Evolutionary conservation across 2,888 invertebrate species (phyloP), one percentile per base, ranked within the genome.

Genomic region (Cephonodes hylas): DNA sequence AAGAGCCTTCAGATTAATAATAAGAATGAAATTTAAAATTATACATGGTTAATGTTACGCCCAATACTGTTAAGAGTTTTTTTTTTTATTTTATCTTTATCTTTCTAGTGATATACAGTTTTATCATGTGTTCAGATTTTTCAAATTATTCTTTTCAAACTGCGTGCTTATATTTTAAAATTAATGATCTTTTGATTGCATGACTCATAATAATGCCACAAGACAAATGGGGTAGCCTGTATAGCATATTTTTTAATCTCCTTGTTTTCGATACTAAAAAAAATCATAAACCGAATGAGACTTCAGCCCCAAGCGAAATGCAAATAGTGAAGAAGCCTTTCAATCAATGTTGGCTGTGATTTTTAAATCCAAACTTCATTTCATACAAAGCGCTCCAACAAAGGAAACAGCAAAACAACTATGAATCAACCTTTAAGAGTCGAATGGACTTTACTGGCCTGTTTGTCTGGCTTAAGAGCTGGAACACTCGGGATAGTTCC

Each of bases 361-460:
- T 46, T 46, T 48, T 48, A 23, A 48, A 48, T 25, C 45, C 15
- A 34, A 58, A 34, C 46, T 38, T 22, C 20, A 25, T 59, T 38
- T 38, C 34, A 38, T n/a, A 38, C 5, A 45, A 46, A 10, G 27
- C 53, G 22, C 38, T 23, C 13, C 45, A 13, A 23, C 27, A 27
- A 62, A 53, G 31, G 31, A 62, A 59, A 23, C 64, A 62, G 64
- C 58, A 60, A 60, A 38, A 53, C 25, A 62, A 62, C 71, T 65
- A 79, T 77, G 73, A 78, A 77, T 79, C 78, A 77, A 73, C 73
- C 72, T 72, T 57, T 59, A 71, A 68, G 66, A 71, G 72, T 73
- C 75, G 66, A 72, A 73, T 69, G 67, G 71, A 73, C 69, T 79
- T 71, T 48, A 44, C 64, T 62, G 42, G 62, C 68, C 71, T 67